Evolutionary conservation across 2,888 invertebrate genomes (phyloP), one percentile per base, ranked within the genome.

Genomic region (Buathra laborator): DNA sequence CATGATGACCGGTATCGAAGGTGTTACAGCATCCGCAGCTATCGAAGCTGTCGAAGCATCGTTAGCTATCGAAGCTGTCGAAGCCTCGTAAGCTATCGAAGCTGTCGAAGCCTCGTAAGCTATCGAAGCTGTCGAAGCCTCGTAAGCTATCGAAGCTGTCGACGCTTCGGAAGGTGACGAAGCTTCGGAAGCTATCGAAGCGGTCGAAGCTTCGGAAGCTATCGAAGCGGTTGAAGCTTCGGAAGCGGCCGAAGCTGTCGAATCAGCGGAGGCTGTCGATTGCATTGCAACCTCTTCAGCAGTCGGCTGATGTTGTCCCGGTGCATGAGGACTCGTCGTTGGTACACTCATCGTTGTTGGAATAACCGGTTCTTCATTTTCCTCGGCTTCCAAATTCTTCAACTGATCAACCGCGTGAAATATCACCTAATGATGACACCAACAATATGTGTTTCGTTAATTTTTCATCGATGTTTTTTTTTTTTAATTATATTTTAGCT

Each of bases 331-430:
- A 86, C 89, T 88, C n/a, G 91, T 89, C 5, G 85, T 70, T 0
- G 90, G 86, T 56, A 88, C 78, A 10, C 53, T 14, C 48, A 78
- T 84, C 4, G 80, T 86, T 19, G 86, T 80, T 5, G 75, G 46
- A 14, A 76, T 19, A 7, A 67, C n/a, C 7, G 12, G 14, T 43
- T 84, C 86, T 10, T 80, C 86, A 2, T 79, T 72, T 78, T 90
- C 87, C 14, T 81, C 86, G 3, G 81, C 74, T 78, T 90, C 89
- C 14, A 89, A 83, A 44, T 81, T 75, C 78, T 91, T 92, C 72
- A 93, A 59, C 81, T 93, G 93, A 2, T 92, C 92, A 9, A 93
- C 92, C 0, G 92, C 89, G 80, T 93, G 90, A 78, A 92, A 92
- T 82, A 92, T 93, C 32, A 93, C 93, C 93, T 93, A 74, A 32